A percentile compares a stretch with the other conserved stretches of the same genome.
These are phyloP conservation scores for Macropis europaea DNA, from an alignment of 2,888 invertebrate genomes.

Conservation along the genomic window DNA sequence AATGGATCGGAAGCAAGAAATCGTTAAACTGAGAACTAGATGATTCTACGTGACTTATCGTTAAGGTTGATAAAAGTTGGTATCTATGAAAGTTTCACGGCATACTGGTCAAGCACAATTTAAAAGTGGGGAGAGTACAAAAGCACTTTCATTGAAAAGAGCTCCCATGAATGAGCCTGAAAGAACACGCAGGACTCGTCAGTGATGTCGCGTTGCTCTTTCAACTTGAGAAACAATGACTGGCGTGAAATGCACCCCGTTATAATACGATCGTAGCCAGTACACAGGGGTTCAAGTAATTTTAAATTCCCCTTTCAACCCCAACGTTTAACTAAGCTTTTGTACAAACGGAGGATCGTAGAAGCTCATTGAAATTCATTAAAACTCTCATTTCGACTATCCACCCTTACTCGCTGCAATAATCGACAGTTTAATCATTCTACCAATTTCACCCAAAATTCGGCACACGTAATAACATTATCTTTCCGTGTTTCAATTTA, in stretches of 20 bases:
- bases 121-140: background rate
- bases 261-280: conserved; percentile 54
- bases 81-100: background rate
- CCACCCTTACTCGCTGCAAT: background rate
- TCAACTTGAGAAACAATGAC: conserved; percentile 40
- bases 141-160: background rate
- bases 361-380: conserved; percentile 71
- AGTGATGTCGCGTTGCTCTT: conserved; percentile 61
- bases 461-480: background rate
- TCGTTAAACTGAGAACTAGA: too few species aligned
- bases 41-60: too few species aligned
- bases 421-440: conserved; percentile 10
- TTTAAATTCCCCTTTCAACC: conserved; percentile 62
- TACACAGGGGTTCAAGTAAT: conserved; percentile 62
- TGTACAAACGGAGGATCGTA: conserved; percentile 67
- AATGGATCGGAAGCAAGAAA: too few species aligned
- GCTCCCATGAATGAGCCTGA: conserved; percentile 17
- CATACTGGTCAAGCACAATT: background rate
- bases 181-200: conserved; percentile 35
- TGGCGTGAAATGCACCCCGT: conserved; percentile 68
- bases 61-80: too few species aligned
- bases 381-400: conserved; percentile 38
- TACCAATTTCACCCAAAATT: background rate
- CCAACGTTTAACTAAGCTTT: conserved; percentile 63
- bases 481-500: too few species aligned